These are phyloP conservation scores for Temnothorax nylanderi DNA, from an alignment of 1,140 invertebrate genomes.

Conservation along the genomic window DNA sequence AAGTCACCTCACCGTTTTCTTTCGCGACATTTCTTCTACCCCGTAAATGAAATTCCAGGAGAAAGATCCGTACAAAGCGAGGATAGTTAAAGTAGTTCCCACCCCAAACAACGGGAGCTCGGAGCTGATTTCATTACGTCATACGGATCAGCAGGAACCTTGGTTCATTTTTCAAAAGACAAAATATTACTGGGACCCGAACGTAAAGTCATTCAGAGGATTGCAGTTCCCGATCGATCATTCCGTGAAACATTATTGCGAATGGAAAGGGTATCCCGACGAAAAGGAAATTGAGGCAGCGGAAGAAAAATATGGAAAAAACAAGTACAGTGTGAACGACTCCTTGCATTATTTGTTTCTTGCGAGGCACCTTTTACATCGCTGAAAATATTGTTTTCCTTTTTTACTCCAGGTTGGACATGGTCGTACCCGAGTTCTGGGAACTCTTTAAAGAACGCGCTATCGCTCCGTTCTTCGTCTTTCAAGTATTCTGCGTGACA, in stretches of 20 bases:
- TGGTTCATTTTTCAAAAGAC: conserved; percentile 99
- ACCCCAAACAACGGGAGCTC: conserved; percentile 98
- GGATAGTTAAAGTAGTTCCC: conserved; percentile 97
- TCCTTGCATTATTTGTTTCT: neutral
- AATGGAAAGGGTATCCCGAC: conserved; percentile 95
- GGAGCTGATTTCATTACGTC: conserved; percentile 95
- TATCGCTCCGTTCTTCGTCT: conserved; percentile 99
- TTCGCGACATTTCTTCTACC: neutral
- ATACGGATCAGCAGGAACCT: conserved; percentile 85
- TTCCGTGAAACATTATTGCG: conserved; percentile 90
- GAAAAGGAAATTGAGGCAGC: conserved; percentile 92
- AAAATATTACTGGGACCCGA: conserved; percentile 95
- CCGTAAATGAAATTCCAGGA: conserved; percentile 87
- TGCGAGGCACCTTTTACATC: neutral
- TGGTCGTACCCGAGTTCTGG: conserved; percentile 98
- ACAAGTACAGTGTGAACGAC: conserved; percentile 88
- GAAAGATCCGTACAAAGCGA: conserved; percentile 90
- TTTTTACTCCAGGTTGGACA: conserved; percentile 89
- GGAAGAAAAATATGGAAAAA: conserved; percentile 94
- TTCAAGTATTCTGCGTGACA: conserved; percentile 97
- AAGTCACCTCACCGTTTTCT: neutral
- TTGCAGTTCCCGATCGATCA: conserved; percentile 94
- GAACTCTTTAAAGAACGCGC: conserved; percentile 99
- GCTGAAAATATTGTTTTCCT: conserved; percentile 41
- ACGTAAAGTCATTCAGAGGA: conserved; percentile 92